These are phyloP conservation scores for Cryptomyrus ogoouensis DNA, from an alignment of 2,113 vertebrate species.

Conservation along the genomic window DNA sequence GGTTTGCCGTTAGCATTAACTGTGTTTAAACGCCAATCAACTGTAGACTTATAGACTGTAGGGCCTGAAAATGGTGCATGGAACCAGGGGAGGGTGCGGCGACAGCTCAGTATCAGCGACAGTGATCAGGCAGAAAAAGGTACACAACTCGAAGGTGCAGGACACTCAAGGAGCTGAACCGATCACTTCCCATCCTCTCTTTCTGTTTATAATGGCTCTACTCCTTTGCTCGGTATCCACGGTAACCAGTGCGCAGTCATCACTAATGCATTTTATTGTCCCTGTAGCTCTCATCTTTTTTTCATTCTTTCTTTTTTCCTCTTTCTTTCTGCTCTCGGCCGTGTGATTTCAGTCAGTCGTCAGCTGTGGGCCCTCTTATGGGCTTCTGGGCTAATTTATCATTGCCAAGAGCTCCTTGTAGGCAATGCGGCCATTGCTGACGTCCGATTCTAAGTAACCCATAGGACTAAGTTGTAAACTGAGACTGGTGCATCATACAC, in stretches of 20 bases:
- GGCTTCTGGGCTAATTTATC: not conserved
- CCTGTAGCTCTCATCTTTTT: not conserved
- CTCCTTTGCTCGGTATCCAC: constrained; percentile 5
- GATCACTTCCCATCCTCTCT: not conserved
- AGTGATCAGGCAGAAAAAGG: not conserved
- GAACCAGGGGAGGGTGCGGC: not conserved
- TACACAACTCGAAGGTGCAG: not conserved
- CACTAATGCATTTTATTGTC: constrained; percentile 2
- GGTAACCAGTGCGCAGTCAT: not conserved
- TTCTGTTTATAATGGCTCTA: not conserved
- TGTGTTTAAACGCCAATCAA: not conserved
- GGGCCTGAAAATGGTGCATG: not conserved
- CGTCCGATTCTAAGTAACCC: not conserved
- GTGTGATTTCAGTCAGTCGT: not conserved
- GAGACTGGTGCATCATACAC: not conserved
- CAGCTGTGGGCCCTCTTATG: not conserved
- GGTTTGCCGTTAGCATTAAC: not conserved
- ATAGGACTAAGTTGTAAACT: not conserved
- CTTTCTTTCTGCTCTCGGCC: not conserved
- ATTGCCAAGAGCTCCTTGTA: not conserved
- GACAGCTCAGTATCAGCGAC: not conserved
- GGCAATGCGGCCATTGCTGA: not conserved
- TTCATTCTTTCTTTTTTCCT: not conserved
- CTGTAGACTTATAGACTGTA: not conserved
- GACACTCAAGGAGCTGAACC: not conserved